phyloP scores from a whole-genome alignment of 2,888 invertebrate species.

The Pachliopta kotzebuea region DNA sequence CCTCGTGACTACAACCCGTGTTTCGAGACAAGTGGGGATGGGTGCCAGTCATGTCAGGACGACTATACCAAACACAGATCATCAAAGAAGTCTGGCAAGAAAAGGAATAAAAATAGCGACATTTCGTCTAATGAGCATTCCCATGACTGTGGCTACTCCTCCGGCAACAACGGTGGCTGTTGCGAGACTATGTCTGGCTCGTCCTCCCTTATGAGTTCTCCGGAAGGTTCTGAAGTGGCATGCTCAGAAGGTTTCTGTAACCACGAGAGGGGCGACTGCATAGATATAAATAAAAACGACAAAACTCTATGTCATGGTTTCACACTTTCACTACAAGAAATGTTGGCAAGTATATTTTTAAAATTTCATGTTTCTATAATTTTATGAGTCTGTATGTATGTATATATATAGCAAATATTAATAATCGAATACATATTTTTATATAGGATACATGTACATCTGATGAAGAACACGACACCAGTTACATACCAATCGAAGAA shows the following conservation, averaged over 20 bases:
- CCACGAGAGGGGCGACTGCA: constrained; percentile 81
- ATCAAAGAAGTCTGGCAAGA: constrained; percentile 61
- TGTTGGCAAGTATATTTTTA: constrained; percentile 82
- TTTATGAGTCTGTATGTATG: too few relatives aligned
- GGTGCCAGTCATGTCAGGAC: constrained; percentile 75
- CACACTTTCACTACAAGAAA: constrained; percentile 86
- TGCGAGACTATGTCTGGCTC: constrained; percentile 84
- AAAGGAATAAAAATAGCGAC: constrained; percentile 74
- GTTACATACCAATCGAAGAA: constrained; percentile 94
- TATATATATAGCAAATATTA: background rate
- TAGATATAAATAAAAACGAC: constrained; percentile 62
- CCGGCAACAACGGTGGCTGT: constrained; percentile 88
- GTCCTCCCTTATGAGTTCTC: constrained; percentile 90
- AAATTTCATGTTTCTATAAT: too few relatives aligned
- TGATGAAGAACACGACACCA: constrained; percentile 87
- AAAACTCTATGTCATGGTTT: constrained; percentile 73
- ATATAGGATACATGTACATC: constrained; percentile 88
- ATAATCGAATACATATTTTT: background rate
- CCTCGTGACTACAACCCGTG: constrained; percentile 60
- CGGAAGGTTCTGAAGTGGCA: constrained; percentile 94
- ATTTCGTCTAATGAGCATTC: constrained; percentile 85
- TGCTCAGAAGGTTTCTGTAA: constrained; percentile 94
- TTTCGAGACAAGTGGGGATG: constrained; percentile 56
- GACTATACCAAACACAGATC: constrained; percentile 63
- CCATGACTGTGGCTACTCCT: constrained; percentile 94